Evolutionary conservation across 2,113 vertebrate species (phyloP), one percentile per base, ranked within the genome.

Genomic region (Sardina pilchardus): DNA sequence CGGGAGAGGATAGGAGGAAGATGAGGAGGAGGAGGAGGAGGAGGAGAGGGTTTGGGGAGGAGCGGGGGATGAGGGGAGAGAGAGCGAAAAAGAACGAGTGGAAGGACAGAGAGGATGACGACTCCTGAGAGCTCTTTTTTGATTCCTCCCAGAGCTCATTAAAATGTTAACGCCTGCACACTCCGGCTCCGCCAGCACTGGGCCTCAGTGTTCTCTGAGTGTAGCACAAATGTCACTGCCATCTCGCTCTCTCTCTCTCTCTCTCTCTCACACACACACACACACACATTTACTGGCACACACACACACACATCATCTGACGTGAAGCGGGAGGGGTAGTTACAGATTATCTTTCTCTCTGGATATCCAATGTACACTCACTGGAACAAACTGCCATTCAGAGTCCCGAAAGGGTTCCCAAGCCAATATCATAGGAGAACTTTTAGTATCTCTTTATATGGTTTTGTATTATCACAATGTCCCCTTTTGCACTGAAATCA

Each of bases 91-190:
- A 34, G 14, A 34, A 78, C 3, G 30, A 78, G 26, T 34, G 34
- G 71, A 36, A 78, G 71, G 71, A 78, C 26, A 36, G 34, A 36
- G 34, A 78, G 30, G 12, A 78, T 78, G 71, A 63, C 21, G 59
- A 36, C 71, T 78, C 30, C 71, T 17, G 71, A 78, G 63, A 71
- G 63, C 71, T 78, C 9, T 14, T 78, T 78, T 36, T 36, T 30
- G 30, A 78, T 30, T 78, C 71, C 12, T 78, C 71, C 71, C 71
- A 17, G 71, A 78, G 71, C 71, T 78, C 71, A 36, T 78, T 78
- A 78, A 78, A 78, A 78, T 36, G 71, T 78, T 78, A 78, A 78
- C 71, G 26, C 71, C 71, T 78, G 71, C 71, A 36, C 71, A 78
- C 71, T 78, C 34, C 16, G 71, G 30, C 71, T 17, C 34, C 14